Evolutionary conservation across 2,797 vertebrate genomes (phyloP), one percentile per base, ranked within the genome.

Genomic region (Pogoniulus pusillus): DNA sequence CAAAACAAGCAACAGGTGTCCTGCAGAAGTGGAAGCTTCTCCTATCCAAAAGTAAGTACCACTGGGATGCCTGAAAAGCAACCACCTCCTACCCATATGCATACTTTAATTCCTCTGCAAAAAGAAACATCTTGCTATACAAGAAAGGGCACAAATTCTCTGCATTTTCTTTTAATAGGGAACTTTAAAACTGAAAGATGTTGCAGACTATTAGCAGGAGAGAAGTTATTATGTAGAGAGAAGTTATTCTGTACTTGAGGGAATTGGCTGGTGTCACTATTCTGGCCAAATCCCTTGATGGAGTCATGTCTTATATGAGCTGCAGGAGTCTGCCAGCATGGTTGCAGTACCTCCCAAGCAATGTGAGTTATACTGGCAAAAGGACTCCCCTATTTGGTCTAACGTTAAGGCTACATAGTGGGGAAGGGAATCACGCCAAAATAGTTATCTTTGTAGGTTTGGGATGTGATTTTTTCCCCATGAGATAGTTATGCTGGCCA

Each of bases 401-500:
- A 74, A 74, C 1, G 0, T 81, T 81, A 93, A 87, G 85, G 73
- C 82, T 87, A 64, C 85, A 84, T 23, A 93, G 76, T 75, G 82
- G 79, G 70, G 92, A 93, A 82, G 57, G 90, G 89, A 96, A 83
- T 66, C 27, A 59, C 9, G 93, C 95, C 95, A 96, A 90, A 92
- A 95, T 90, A 94, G 93, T 90, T 94, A 94, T 94, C 95, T 94
- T 90, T 82, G 82, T 72, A 94, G 79, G 53, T 82, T 91, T 89
- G 82, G 66, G 93, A 91, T 94, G 89, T 94, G 89, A 91, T 93
- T 94, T 95, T 96, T 96, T 94, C 89, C 93, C 94, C 92, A 91
- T 94, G 93, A 94, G 95, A 96, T 93, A 94, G 93, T 80, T 93
- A 43, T 41, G 89, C 95, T 94, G 92, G 94, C 92, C 92, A 96